A percentile compares a stretch with the other conserved stretches of the same genome.
These are phyloP conservation scores for Crossocerus cetratus DNA, from an alignment of 2,888 invertebrate species.

Conservation along the genomic window DNA sequence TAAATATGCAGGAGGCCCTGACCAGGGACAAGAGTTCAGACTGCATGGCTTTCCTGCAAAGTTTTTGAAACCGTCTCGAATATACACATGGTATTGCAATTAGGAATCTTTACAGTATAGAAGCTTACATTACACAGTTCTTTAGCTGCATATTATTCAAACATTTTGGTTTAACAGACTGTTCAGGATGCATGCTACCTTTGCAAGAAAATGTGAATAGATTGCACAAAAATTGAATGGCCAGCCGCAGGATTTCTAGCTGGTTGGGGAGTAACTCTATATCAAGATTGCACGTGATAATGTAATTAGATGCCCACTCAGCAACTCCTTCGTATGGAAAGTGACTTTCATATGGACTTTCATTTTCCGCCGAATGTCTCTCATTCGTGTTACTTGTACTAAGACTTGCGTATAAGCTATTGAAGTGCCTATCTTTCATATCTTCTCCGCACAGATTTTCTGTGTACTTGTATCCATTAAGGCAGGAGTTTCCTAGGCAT, in stretches of 20 bases:
- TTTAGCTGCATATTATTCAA: slow-evolving; percentile 58
- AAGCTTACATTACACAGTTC: slow-evolving; percentile 62
- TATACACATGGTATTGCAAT: neutral
- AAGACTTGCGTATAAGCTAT: slow-evolving; percentile 45
- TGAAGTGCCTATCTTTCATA: slow-evolving; percentile 26
- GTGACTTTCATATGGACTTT: slow-evolving; percentile 50
- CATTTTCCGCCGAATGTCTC: slow-evolving; percentile 12
- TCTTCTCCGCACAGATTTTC: slow-evolving; percentile 27
- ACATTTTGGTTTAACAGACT: slow-evolving; percentile 44
- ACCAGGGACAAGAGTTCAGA: slow-evolving; percentile 54
- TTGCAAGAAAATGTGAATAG: slow-evolving; percentile 63
- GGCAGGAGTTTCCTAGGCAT: slow-evolving; percentile 70
- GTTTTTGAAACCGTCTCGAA: slow-evolving; percentile 18
- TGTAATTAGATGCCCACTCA: slow-evolving; percentile 59
- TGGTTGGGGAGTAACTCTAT: slow-evolving; percentile 46
- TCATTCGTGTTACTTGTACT: slow-evolving; percentile 17
- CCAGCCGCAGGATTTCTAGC: slow-evolving; percentile 61
- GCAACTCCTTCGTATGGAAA: slow-evolving; percentile 68
- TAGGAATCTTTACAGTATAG: neutral
- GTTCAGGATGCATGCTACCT: slow-evolving; percentile 30
- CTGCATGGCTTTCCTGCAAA: slow-evolving; percentile 57
- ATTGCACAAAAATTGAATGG: slow-evolving; percentile 71
- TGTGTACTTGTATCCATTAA: slow-evolving; percentile 59
- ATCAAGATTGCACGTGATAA: slow-evolving; percentile 35
- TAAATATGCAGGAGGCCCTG: slow-evolving; percentile 65